Evolutionary conservation across 2,888 invertebrate genomes (phyloP), one percentile per base, ranked within the genome.

Genomic region (Pachycephus smyrnensis): DNA sequence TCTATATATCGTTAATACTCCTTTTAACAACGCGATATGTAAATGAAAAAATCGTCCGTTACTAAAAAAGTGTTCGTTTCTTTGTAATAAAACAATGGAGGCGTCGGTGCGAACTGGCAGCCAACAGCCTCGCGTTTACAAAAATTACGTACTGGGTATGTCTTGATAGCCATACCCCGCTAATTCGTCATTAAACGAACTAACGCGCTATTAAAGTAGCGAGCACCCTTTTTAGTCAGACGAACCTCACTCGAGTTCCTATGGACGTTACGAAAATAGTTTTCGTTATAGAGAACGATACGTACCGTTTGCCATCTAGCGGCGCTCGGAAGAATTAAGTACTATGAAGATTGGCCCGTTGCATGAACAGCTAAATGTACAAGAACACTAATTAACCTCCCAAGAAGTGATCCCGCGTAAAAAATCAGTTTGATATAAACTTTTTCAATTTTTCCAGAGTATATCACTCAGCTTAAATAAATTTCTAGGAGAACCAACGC

Each of bases 131-230:
- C 95, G 88, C 93, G 82, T 81, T 86, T 84, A 87, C 92, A 96
- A 96, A 96, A 95, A 96, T 96, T 94, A 93, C 86, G 95, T 96
- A 95, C 94, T 95, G 95, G 93, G 95, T 96, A 96, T 96, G 95
- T 96, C 95, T 96, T 95, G 96, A 96, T 96, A 91, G 92, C 95
- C 96, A 96, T 96, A 96, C 96, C 95, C 95, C 95, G 93, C 94
- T 92, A 92, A 92, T 92, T 88, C 89, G 81, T 23, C 55, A 55
- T 77, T 77, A 88, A 88, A 81, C 86, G 91, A 91, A 92, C 92
- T 89, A 92, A 92, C 92, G 95, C 95, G 94, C 93, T 94, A 95
- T 95, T 89, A 77, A 94, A 95, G 95, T 93, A 94, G 93, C 94
- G 95, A 95, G 89, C 86, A 91, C 91, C 91, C 91, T 91, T 91